Conservation (phyloP, 2,888 invertebrate genomes). For the Melinaea marsaeus region DNA sequence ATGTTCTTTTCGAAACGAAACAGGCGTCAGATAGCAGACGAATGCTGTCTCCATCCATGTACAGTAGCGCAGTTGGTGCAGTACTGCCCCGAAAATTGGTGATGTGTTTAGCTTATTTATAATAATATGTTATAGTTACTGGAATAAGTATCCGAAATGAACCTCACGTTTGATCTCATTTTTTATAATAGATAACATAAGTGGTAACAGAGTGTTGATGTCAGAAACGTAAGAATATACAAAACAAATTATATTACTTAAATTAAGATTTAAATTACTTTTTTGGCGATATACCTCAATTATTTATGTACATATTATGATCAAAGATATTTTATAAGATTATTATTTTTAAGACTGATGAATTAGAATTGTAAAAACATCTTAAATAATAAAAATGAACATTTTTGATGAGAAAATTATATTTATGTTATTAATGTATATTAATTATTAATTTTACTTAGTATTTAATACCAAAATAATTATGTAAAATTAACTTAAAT, state of each 20-base stretch:
- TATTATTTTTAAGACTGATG: constrained; percentile 6
- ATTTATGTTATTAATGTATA: neutral
- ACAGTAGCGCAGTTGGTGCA: constrained; percentile 56
- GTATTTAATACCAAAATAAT: too few relatives aligned
- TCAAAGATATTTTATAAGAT: neutral
- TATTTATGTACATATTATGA: neutral
- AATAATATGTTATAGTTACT: neutral
- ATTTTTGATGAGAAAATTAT: neutral
- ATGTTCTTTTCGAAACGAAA: constrained; percentile 45
- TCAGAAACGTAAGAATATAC: neutral
- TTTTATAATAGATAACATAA: neutral
- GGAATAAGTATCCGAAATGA: constrained; percentile 7
- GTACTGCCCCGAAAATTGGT: constrained; percentile 66
- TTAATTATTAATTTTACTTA: too few relatives aligned
- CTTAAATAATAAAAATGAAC: neutral
- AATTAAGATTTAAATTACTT: neutral
- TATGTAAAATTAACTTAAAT: too few relatives aligned
- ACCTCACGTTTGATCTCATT: constrained; percentile 34
- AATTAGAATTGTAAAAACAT: neutral
- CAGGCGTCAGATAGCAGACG: constrained; percentile 52
- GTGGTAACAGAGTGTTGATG: neutral
- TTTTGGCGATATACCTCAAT: constrained; percentile 1
- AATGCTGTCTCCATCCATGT: constrained; percentile 59
- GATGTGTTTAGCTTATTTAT: constrained; percentile 33
- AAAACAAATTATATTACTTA: neutral